Conservation (phyloP, 2,888 invertebrate genomes). For the Glomeris marginata region DNA sequence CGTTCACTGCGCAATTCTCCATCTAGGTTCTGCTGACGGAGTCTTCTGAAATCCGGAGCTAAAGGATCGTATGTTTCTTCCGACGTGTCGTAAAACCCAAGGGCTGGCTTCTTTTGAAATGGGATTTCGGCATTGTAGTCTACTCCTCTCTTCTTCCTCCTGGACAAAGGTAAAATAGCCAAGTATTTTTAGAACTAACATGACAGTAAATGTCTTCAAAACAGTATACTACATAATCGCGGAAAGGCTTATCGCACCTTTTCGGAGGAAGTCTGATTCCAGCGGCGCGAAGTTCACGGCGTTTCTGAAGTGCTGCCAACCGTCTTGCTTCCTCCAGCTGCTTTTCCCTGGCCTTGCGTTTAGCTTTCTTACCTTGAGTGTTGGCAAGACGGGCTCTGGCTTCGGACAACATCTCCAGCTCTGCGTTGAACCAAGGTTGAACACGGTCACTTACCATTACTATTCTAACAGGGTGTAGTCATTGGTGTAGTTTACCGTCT, state of each 20-base stretch:
- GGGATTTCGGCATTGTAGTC: constrained; percentile 97
- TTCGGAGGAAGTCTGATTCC: constrained; percentile 51
- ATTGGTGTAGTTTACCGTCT: constrained; percentile 61
- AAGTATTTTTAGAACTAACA: no score
- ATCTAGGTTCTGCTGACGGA: constrained; percentile 83
- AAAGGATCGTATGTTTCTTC: constrained; percentile 74
- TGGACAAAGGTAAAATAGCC: constrained; percentile 16
- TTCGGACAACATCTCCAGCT: constrained; percentile 98
- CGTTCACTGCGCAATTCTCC: constrained; percentile 79
- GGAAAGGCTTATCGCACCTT: constrained; percentile 6
- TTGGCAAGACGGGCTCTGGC: constrained; percentile 96
- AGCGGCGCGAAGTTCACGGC: constrained; percentile 92
- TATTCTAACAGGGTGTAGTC: no score
- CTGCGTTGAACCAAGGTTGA: constrained; percentile 32
- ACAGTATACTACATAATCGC: not conserved
- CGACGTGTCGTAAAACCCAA: constrained; percentile 90
- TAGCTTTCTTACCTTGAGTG: constrained; percentile 58
- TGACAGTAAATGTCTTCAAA: not conserved
- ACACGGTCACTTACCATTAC: not conserved
- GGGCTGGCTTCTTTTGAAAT: constrained; percentile 84
- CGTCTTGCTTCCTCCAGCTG: constrained; percentile 95
- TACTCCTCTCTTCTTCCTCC: constrained; percentile 58
- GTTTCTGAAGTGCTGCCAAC: constrained; percentile 89
- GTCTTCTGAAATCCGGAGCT: constrained; percentile 74
- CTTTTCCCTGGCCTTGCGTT: constrained; percentile 75